Base-by-base conservation (phyloP, 2,113 vertebrate species). In the Anarhynchus alexandrinus region DNA sequence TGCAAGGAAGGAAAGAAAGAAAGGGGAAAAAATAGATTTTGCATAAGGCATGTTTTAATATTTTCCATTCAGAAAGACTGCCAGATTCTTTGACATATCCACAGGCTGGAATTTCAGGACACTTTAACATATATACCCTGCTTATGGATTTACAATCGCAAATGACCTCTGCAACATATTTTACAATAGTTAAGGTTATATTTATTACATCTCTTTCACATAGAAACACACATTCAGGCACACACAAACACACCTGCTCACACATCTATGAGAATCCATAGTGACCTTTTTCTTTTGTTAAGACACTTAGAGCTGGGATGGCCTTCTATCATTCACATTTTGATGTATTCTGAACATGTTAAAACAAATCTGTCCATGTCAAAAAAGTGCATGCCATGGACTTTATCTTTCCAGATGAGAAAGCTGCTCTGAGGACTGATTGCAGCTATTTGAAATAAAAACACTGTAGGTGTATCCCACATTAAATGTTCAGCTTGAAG, bases 401-500 rank as follows among this genome's bases (percentile, higher is more conserved):
- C 62, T 92, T 73, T 38, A 69, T 90, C 65, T 95, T 88, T 72
- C 55, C 92, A 81, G 67, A 58, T 89, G 78, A 93, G 79, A 94
- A 93, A 84, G 29, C 51, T 83, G 59, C 71, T 87, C 65, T 59
- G 49, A 96, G 94, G 61, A 84, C 67, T 94, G 86, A 93, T 45
- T 89, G 64, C 49, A 76, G 62, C 64, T 91, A 59, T 86, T n/a
- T 93, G 64, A 95, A 82, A 10, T 69, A 82, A 88, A 93, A 94
- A 90, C 58, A 66, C 38, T 78, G 15, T 71, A 95, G 93, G 84
- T 72, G 57, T 73, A 74, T 76, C 67, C 96, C 74, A 82, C 55
- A 69, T 87, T 66, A 87, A 82, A 73, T 91, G 93, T 96, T 97
- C 97, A 94, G 59, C 90, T 97, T 95, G 71, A 96, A 96, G 97